phyloP scores from a whole-genome alignment of 2,888 invertebrate species.

The Caenorhabditis panamensis region DNA sequence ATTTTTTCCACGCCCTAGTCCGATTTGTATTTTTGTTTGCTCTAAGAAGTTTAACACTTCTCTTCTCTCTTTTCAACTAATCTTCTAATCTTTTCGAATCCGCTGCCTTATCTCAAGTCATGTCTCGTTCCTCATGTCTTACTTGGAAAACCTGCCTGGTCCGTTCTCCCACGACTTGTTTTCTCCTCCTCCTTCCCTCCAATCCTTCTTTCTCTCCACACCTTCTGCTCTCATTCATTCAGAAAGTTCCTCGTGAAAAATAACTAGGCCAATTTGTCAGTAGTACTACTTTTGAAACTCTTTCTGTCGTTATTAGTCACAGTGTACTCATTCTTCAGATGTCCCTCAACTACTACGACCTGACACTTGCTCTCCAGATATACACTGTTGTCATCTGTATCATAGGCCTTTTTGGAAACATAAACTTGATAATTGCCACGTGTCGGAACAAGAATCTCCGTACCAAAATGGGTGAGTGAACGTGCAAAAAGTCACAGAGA shows the following conservation, averaged over 20 bases:
- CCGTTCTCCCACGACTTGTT: slow-evolving; percentile 35
- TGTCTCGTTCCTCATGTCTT: background rate
- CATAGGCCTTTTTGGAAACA: slow-evolving; percentile 55
- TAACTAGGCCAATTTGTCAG: slow-evolving; percentile 30
- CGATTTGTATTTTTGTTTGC: background rate
- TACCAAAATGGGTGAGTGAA: slow-evolving; percentile 60
- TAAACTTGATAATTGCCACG: slow-evolving; percentile 56
- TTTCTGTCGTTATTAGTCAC: background rate
- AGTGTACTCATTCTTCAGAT: slow-evolving; percentile 21
- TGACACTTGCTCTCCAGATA: slow-evolving; percentile 46
- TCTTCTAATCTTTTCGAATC: slow-evolving; percentile 2
- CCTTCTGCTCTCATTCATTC: background rate
- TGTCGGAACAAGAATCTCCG: slow-evolving; percentile 53
- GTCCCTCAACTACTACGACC: slow-evolving; percentile 43
- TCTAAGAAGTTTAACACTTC: background rate
- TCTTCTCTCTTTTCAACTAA: background rate
- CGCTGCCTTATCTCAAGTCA: background rate
- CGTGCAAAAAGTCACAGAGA: slow-evolving; percentile 8
- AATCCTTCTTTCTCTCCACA: slow-evolving; percentile 3
- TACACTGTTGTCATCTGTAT: slow-evolving; percentile 55
- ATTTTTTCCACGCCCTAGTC: background rate
- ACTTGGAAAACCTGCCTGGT: background rate
- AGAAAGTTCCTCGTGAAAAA: slow-evolving; percentile 20
- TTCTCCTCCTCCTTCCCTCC: background rate
- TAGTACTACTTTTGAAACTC: background rate